Conservation (phyloP, 2,113 vertebrate genomes). For the Henicopernis longicauda region DNA sequence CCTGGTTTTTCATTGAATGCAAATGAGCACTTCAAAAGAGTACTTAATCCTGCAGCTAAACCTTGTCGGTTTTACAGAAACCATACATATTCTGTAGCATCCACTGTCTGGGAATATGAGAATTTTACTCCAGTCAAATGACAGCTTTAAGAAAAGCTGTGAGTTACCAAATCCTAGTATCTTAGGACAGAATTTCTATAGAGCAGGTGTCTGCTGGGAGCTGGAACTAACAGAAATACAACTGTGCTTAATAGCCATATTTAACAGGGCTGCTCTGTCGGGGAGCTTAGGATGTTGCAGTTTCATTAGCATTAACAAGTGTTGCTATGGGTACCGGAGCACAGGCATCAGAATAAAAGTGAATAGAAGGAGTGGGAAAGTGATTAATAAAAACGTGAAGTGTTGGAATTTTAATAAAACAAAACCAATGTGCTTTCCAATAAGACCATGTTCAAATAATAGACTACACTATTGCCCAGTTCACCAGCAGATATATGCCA, state of each 20-base stretch:
- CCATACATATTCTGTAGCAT: neutral
- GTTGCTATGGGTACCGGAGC: constrained; percentile 79
- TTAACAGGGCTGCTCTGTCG: constrained; percentile 72
- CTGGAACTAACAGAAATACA: constrained; percentile 65
- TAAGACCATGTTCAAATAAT: constrained; percentile 35
- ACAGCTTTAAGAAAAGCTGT: constrained; percentile 40
- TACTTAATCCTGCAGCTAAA: constrained; percentile 35
- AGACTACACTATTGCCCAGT: neutral
- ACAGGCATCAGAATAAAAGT: constrained; percentile 60
- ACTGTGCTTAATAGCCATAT: constrained; percentile 70
- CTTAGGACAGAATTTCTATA: constrained; percentile 28
- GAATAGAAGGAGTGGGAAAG: constrained; percentile 53
- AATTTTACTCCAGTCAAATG: constrained; percentile 10
- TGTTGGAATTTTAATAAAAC: constrained; percentile 61
- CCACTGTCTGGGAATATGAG: neutral
- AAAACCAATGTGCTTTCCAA: constrained; percentile 6
- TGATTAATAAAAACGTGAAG: constrained; percentile 58
- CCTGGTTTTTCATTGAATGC: constrained; percentile 33
- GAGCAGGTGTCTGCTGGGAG: constrained; percentile 56
- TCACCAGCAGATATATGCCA: neutral
- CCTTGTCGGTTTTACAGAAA: constrained; percentile 30
- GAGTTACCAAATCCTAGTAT: constrained; percentile 38
- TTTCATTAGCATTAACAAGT: constrained; percentile 78
- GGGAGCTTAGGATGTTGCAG: constrained; percentile 70
- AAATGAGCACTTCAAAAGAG: constrained; percentile 54